Evolutionary conservation across 2,797 vertebrate species (phyloP).

Genomic region (Rhinophrynus dorsalis): DNA sequence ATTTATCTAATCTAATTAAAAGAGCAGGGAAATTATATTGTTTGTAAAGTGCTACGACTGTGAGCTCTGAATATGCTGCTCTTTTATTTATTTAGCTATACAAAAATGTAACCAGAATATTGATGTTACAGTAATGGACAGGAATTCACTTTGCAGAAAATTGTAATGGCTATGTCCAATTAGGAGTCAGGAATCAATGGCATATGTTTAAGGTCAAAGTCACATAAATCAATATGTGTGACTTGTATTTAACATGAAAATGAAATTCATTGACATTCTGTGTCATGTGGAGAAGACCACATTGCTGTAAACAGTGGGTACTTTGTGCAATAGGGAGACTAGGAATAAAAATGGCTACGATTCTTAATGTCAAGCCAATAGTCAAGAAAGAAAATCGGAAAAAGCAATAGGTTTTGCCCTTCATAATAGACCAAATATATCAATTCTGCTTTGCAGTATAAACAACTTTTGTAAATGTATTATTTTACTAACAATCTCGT

Average conservation of each 20-base stretch:
- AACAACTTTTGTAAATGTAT: background rate
- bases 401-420: background rate
- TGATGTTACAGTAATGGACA: conserved; percentile 34
- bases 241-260: conserved; percentile 44
- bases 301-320: background rate
- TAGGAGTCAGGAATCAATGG: conserved; percentile 30
- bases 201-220: conserved; percentile 41
- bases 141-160: conserved; percentile 36
- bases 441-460: background rate
- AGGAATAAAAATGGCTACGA: conserved; percentile 1
- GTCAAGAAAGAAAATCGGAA: background rate
- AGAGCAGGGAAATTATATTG: background rate
- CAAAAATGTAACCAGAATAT: conserved; percentile 14
- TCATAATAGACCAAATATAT: background rate
- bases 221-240: conserved; percentile 41
- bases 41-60: background rate
- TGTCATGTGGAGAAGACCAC: conserved; percentile 1
- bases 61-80: conserved; percentile 2
- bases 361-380: conserved; percentile 33
- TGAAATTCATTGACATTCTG: conserved; percentile 38
- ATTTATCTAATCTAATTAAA: background rate
- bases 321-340: background rate
- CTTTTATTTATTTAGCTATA: conserved; percentile 22
- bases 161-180: conserved; percentile 34
- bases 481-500: background rate